phyloP scores from a whole-genome alignment of 2,888 invertebrate genomes.

The Bedellia somnulentella region DNA sequence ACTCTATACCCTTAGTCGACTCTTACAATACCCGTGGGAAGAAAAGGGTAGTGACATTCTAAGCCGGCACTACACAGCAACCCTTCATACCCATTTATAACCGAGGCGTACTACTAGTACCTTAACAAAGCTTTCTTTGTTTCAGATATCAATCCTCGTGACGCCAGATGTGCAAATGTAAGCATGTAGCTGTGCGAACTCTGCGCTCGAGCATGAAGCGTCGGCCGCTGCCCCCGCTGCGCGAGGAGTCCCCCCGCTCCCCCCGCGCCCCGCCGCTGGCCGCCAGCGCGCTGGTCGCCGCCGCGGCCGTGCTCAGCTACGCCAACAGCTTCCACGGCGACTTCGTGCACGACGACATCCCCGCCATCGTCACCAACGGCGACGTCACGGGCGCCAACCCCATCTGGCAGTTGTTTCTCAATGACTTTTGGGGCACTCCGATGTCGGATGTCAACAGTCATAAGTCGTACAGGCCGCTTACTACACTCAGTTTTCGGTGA shows the following conservation, averaged over 20 bases:
- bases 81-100: too few relatives aligned
- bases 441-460: constrained; percentile 81
- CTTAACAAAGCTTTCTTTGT: constrained; percentile 16
- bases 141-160: constrained; percentile 19
- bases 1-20: neutral
- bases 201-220: constrained; percentile 48
- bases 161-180: constrained; percentile 47
- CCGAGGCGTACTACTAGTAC: neutral
- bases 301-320: constrained; percentile 72
- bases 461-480: constrained; percentile 84
- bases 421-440: constrained; percentile 88
- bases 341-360: constrained; percentile 87
- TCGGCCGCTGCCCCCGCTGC: constrained; percentile 33
- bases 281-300: constrained; percentile 65
- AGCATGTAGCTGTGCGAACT: constrained; percentile 33
- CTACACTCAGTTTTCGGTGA: constrained; percentile 84
- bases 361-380: constrained; percentile 78
- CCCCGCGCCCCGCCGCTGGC: constrained; percentile 47
- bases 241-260: constrained; percentile 31
- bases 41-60: neutral
- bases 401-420: constrained; percentile 65
- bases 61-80: too few relatives aligned
- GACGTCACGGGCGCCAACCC: constrained; percentile 74
- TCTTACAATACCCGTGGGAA: neutral
- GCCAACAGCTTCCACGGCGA: constrained; percentile 76